Evolutionary conservation across 1,140 invertebrate species (phyloP).

Genomic region (Drosophila punjabiensis): DNA sequence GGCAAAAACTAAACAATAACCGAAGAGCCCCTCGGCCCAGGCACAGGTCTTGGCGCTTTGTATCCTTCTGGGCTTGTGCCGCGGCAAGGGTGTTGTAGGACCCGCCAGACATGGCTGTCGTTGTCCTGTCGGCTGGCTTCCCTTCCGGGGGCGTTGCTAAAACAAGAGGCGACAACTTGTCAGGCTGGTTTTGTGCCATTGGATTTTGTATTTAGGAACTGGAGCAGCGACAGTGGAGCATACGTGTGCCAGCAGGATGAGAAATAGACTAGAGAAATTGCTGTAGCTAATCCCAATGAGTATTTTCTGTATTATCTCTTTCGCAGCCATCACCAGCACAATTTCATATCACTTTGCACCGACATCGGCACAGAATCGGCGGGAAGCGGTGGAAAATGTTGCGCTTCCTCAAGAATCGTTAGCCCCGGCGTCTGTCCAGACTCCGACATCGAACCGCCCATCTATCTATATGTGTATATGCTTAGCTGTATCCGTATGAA

Average conservation of each 20-base stretch:
- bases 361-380: constrained; percentile 34
- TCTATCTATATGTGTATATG: constrained; percentile 50
- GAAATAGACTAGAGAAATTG: constrained; percentile 24
- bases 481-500: constrained; percentile 31
- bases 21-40: constrained; percentile 5
- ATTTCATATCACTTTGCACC: constrained; percentile 70
- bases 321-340: constrained; percentile 56
- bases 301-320: constrained; percentile 55
- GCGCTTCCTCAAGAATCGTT: constrained; percentile 76
- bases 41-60: constrained; percentile 9
- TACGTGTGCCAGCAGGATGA: constrained; percentile 50
- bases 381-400: constrained; percentile 62
- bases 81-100: constrained; percentile 15
- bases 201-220: constrained; percentile 43
- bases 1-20: constrained; percentile 28
- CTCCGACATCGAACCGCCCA: constrained; percentile 47
- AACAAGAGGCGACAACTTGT: constrained; percentile 65
- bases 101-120: constrained; percentile 33
- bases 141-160: constrained; percentile 31
- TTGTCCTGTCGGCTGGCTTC: constrained; percentile 25
- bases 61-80: background rate
- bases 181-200: constrained; percentile 43
- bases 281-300: constrained; percentile 49
- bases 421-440: constrained; percentile 48
- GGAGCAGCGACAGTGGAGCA: constrained; percentile 62